phyloP scores from a whole-genome alignment of 2,888 invertebrate species.

The Drosophila subsilvestris region DNA sequence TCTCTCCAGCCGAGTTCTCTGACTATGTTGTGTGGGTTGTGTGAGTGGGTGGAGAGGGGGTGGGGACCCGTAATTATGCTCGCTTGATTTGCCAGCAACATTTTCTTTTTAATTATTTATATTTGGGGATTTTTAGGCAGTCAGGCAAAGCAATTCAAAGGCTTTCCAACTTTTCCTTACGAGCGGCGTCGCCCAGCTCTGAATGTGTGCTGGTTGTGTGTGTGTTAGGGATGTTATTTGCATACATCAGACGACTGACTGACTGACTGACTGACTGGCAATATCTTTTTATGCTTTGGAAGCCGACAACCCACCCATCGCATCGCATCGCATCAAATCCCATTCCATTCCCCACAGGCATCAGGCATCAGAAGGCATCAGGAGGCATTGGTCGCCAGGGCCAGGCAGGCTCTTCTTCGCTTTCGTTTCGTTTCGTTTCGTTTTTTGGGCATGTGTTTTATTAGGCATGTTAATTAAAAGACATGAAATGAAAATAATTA shows the following conservation, averaged over 20 bases:
- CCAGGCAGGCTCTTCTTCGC: neutral
- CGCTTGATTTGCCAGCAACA: constrained; percentile 78
- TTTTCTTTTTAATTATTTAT: constrained; percentile 80
- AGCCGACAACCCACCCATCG: constrained; percentile 15
- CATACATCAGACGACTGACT: constrained; percentile 68
- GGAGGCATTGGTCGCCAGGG: neutral
- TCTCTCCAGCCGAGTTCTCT: constrained; percentile 4
- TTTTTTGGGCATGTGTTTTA: constrained; percentile 73
- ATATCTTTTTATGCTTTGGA: constrained; percentile 74
- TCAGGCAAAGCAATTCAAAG: constrained; percentile 69
- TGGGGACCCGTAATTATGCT: constrained; percentile 42
- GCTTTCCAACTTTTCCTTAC: constrained; percentile 55
- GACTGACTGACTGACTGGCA: constrained; percentile 48
- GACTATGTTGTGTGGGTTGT: neutral
- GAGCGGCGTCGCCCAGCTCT: no score
- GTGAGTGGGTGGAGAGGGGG: neutral
- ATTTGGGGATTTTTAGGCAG: constrained; percentile 79
- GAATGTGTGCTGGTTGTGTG: constrained; percentile 6
- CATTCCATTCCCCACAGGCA: neutral
- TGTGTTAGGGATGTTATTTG: constrained; percentile 66
- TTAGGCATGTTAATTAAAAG: constrained; percentile 80
- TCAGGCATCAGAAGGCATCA: neutral
- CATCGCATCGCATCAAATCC: neutral
- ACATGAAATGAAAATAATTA: constrained; percentile 82
- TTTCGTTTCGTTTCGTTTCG: no score